Evolutionary conservation across 2,888 invertebrate genomes (phyloP), one percentile per base, ranked within the genome.

Genomic region (Eristalinus aeneus): DNA sequence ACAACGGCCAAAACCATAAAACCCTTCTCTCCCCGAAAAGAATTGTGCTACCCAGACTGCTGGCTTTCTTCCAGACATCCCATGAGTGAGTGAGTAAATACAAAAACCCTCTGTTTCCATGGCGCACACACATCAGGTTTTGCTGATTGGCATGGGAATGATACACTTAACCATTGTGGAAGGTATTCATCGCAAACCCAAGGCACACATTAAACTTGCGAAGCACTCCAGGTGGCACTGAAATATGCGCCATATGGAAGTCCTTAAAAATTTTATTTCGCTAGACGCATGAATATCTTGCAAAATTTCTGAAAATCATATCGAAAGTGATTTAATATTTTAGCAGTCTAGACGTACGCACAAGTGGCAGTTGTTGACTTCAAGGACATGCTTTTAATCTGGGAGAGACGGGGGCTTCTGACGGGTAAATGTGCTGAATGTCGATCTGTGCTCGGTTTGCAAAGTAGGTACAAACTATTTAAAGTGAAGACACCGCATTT

Each of bases 191-290:
- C 63, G n/a, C 22, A 64, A 27, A 16, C 32, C 11, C 23, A 31
- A 20, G 27, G 64, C 54, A 12, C 2, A 5, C 34, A 74, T 64
- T 36, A 56, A 64, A 64, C 56, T 64, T 56, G 64, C 20, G 22
- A 58, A 74, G 36, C 54, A 64, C 54, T 74, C 20, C 56, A 36
- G 64, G 64, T 74, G 36, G 27, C 39, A 11, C 11, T 54, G 2
- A 2, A 32, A 32, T 27, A 10, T 58, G 16, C 2, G 58, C 12
- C 27, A 58, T 23, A 27, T 9, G 31, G 58, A 58, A 58, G 58
- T 31, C 31, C 60, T 60, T 31, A 60, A 27, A 60, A n/a, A 16
- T 27, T 31, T 60, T 12, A 60, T 60, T 60, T 0, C 60, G 10
- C 60, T n/a, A 31, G 31, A 16, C 23, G 22, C n/a, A 60, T 60